Evolutionary conservation across 2,888 invertebrate genomes (phyloP), one percentile per base, ranked within the genome.

Genomic region (Rhimphoctona megacephalus): DNA sequence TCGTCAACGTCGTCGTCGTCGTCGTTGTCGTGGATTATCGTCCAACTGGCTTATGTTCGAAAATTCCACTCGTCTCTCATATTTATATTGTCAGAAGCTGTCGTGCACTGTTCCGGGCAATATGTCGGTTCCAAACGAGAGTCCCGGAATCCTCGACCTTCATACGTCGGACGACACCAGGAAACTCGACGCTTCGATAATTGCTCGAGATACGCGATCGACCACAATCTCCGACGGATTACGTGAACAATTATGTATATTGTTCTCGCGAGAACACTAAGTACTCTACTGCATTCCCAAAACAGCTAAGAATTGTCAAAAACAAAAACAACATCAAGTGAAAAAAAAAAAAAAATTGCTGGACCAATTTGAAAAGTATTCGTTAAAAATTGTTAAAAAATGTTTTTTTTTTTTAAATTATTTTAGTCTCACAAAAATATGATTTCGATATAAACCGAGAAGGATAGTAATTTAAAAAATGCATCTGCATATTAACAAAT

Each of bases 171-270:
- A 85, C 83, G 83, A 86, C 83, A n/a, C n/a, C n/a, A 76, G 86
- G 86, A 83, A 86, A 77, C 72, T 25, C 67, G 67, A 36, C n/a
- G 72, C 72, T 83, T 72, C 36, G 83, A 83, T 86, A 81, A 86
- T 86, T 86, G 70, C 52, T 22, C 76, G 85, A 83, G 85, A 85
- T 83, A 83, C 67, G 36, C 61, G 54, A 76, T 19, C 43, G 6
- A 8, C 43, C 19, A 49, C 19, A 52, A 81, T 73, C 72, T 43
- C 66, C 69, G 22, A 69, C 4, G 8, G 49, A 81, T 85, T 85
- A 85, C 82, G 79, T 82, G 74, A 85, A 73, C 69, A 74, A 69
- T 57, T 64, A 70, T 39, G n/a, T n/a, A 39, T 64, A 57, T 74
- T 54, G 73, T 73, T 79, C 82, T 73, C 52, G 66, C 77, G 72